phyloP scores from a whole-genome alignment of 2,888 invertebrate genomes.

The Gibbula magus region DNA sequence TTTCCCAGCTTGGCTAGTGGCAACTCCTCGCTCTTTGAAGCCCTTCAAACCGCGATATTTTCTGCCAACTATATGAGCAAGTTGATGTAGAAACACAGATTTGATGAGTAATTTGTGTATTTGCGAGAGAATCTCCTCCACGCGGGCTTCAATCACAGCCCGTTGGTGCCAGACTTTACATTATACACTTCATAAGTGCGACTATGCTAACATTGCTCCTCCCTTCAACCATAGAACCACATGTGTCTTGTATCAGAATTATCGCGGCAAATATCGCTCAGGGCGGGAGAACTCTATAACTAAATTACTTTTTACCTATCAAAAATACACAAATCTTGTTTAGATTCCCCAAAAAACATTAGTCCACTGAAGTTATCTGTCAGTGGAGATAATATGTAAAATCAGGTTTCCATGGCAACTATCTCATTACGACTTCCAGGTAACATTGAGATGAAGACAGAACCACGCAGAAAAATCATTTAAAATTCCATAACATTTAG shows the following conservation, averaged over 20 bases:
- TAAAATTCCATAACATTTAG: no score
- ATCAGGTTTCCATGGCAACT: neutral
- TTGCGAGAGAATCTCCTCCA: neutral
- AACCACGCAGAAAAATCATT: no score
- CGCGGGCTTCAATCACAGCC: neutral
- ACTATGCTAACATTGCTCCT: no score
- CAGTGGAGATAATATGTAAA: neutral
- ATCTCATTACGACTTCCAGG: no score
- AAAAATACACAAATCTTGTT: neutral
- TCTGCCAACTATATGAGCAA: neutral
- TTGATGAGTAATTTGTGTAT: slow-evolving; percentile 2
- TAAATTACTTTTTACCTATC: neutral
- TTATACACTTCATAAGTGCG: neutral
- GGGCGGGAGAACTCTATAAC: no score
- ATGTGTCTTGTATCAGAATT: neutral
- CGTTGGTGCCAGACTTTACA: neutral
- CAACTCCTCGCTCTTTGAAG: slow-evolving; percentile 4
- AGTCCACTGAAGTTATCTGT: neutral
- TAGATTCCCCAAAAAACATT: neutral
- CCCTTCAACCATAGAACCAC: neutral
- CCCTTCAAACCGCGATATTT: neutral
- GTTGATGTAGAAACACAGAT: neutral
- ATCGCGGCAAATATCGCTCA: no score
- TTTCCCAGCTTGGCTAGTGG: neutral
- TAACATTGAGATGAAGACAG: no score